phyloP scores from a whole-genome alignment of 53 echinoderm and acorn worm species.

The Arbacia lixula region DNA sequence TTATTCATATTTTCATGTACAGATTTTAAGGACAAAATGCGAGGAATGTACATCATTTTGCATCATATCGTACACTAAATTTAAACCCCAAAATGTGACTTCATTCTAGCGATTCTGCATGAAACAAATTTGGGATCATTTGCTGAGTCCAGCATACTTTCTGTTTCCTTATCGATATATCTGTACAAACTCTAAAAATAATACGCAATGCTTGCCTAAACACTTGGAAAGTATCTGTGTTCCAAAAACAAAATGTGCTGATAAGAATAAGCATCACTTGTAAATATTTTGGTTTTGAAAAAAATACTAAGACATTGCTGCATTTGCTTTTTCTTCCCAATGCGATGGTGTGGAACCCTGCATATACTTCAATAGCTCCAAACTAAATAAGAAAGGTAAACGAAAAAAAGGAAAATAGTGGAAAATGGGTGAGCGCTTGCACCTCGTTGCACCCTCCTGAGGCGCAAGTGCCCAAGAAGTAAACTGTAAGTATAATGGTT shows the following conservation, averaged over 20 bases:
- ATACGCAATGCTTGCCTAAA: neutral
- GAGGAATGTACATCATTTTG: too few species aligned
- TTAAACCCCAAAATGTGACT: too few species aligned
- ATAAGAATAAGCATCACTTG: constrained; percentile 18
- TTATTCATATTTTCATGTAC: too few species aligned
- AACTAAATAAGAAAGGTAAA: constrained; percentile 1
- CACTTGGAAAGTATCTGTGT: neutral
- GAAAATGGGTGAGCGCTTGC: constrained; percentile 40
- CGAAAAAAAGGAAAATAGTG: neutral
- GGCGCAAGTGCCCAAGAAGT: constrained; percentile 50
- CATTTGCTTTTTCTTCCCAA: neutral
- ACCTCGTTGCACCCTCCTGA: constrained; percentile 73
- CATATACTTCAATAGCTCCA: neutral
- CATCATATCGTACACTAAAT: too few species aligned
- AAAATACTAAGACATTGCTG: constrained; percentile 11
- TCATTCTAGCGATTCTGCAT: too few species aligned
- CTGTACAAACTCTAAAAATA: too few species aligned
- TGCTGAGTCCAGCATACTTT: too few species aligned
- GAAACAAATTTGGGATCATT: too few species aligned
- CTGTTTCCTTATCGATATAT: too few species aligned
- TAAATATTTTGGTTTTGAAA: neutral
- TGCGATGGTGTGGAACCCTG: constrained; percentile 12
- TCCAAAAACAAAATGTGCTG: neutral
- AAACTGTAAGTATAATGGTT: constrained; percentile 61
- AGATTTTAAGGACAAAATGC: too few species aligned